Conservation (phyloP, 2,888 invertebrate species). For the Platerodrilus igneus region DNA sequence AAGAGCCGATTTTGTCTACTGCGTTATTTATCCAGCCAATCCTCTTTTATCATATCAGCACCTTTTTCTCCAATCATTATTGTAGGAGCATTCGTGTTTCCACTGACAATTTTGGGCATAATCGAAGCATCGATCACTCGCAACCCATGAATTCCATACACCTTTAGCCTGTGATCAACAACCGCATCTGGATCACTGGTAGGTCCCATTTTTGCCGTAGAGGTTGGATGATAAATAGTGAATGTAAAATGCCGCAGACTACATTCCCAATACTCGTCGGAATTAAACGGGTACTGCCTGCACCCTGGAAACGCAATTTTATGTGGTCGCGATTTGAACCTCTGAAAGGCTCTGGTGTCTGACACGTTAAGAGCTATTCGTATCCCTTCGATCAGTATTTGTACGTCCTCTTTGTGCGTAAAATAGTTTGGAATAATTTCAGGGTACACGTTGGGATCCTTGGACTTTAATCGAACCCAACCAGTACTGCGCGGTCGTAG, state of each 20-base stretch:
- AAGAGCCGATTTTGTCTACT: no score
- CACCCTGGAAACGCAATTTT: slow-evolving; percentile 81
- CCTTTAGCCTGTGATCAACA: slow-evolving; percentile 71
- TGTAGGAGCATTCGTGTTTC: slow-evolving; percentile 84
- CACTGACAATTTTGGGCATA: slow-evolving; percentile 85
- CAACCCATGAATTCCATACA: slow-evolving; percentile 72
- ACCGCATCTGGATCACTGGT: slow-evolving; percentile 69
- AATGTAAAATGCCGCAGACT: slow-evolving; percentile 73
- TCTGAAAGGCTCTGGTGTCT: slow-evolving; percentile 72
- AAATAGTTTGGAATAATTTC: slow-evolving; percentile 91
- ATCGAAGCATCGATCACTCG: slow-evolving; percentile 81
- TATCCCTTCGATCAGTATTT: slow-evolving; percentile 77
- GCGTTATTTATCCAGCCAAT: slow-evolving; percentile 57
- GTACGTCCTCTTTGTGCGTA: slow-evolving; percentile 75
- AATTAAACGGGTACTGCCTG: slow-evolving; percentile 63
- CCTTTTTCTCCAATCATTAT: slow-evolving; percentile 91
- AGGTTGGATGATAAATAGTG: slow-evolving; percentile 79
- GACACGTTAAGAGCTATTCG: slow-evolving; percentile 77
- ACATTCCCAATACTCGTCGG: slow-evolving; percentile 86
- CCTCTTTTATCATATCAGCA: slow-evolving; percentile 83
- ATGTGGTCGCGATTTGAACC: slow-evolving; percentile 74
- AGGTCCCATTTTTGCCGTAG: slow-evolving; percentile 86
- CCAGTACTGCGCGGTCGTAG: slow-evolving; percentile 85
- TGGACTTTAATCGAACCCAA: slow-evolving; percentile 74
- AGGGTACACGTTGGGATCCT: slow-evolving; percentile 77